phyloP scores from a whole-genome alignment of 2,113 vertebrate genomes.

The Ictidomys tridecemlineatus region DNA sequence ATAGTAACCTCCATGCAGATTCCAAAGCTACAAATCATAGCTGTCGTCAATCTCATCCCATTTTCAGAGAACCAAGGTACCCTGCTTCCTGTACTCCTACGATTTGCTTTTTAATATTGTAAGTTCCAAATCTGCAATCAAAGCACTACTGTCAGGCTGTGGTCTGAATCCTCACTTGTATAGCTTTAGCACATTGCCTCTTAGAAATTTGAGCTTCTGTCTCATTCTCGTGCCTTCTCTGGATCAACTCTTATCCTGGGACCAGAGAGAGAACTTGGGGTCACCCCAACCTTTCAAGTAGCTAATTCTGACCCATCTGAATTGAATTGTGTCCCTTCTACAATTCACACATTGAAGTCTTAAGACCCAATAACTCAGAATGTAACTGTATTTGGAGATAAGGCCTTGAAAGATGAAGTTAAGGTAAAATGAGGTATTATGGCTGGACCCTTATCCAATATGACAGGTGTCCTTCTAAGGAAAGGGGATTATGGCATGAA shows the following conservation, averaged over 20 bases:
- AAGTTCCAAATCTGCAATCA: slow-evolving; percentile 2
- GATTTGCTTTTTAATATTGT: slow-evolving; percentile 50
- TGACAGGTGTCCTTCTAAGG: background rate
- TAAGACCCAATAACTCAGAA: background rate
- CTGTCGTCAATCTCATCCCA: slow-evolving; percentile 11
- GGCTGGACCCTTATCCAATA: background rate
- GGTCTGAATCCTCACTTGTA: background rate
- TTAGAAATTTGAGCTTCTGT: background rate
- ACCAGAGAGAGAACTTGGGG: background rate
- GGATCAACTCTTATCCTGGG: background rate
- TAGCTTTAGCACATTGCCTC: background rate
- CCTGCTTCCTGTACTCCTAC: background rate
- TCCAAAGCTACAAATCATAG: background rate
- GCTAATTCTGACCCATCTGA: background rate
- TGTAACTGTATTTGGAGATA: background rate
- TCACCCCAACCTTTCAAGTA: background rate
- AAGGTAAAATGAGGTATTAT: background rate
- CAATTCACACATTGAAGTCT: background rate
- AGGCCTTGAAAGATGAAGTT: background rate
- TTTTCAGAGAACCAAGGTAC: background rate
- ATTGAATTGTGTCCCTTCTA: background rate
- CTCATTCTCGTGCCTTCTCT: background rate
- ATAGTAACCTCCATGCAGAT: background rate
- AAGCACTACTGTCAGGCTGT: slow-evolving; percentile 2
- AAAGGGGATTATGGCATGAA: background rate